phyloP scores from a whole-genome alignment of 2,888 invertebrate species.

The Oscheius sp. region DNA sequence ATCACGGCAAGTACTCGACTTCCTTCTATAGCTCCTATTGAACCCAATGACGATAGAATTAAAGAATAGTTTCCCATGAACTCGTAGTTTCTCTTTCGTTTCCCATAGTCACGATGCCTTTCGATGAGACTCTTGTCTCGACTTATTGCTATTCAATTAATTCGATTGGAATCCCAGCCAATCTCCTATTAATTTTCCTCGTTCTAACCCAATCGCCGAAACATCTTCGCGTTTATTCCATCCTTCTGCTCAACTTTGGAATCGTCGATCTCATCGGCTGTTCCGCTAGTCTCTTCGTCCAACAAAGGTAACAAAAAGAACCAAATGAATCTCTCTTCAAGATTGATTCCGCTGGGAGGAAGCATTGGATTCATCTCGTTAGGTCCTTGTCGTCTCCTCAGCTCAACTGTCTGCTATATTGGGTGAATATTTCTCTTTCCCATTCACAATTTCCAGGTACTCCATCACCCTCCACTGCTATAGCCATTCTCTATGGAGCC shows the following conservation, averaged over 20 bases:
- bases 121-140: not conserved
- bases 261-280: constrained; percentile 38
- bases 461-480: not conserved
- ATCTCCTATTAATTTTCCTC: constrained; percentile 15
- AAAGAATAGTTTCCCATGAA: not conserved
- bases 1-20: not conserved
- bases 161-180: constrained; percentile 1
- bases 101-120: too few species aligned
- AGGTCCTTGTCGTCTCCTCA: not conserved
- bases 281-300: constrained; percentile 39
- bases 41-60: too few species aligned
- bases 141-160: not conserved
- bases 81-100: not conserved
- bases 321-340: not conserved
- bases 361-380: not conserved
- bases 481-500: constrained; percentile 2
- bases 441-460: too few species aligned
- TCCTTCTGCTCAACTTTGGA: constrained; percentile 42
- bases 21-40: too few species aligned
- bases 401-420: not conserved
- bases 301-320: constrained; percentile 26
- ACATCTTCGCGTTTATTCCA: constrained; percentile 37
- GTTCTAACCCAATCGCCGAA: constrained; percentile 10
- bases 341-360: not conserved
- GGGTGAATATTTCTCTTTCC: too few species aligned